Percentiles rank a stretch among this genome's conserved stretches.
Evolutionary conservation across 2,888 invertebrate genomes (phyloP).

Genomic region (Trichopria drosophilae): DNA sequence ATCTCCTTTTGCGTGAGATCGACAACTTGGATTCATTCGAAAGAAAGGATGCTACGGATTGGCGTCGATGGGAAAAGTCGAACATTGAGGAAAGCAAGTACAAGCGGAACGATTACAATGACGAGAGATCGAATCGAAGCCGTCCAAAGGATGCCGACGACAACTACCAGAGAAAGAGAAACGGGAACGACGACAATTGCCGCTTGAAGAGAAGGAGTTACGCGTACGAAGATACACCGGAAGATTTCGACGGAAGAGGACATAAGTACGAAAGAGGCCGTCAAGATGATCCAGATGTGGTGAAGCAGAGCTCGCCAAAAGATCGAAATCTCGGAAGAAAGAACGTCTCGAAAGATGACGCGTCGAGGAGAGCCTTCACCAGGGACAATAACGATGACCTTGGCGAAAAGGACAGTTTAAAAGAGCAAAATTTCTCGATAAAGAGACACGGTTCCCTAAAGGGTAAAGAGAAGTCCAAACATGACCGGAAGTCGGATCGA

Average conservation of each 20-base stretch:
- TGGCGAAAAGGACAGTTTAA: background rate
- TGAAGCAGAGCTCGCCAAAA: constrained; percentile 32
- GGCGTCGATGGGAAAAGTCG: constrained; percentile 19
- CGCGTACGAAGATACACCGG: constrained; percentile 39
- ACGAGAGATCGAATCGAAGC: too few relatives aligned
- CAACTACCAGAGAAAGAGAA: constrained; percentile 3
- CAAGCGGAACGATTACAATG: too few relatives aligned
- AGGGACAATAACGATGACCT: constrained; percentile 22
- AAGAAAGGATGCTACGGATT: constrained; percentile 13
- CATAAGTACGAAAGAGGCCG: constrained; percentile 44
- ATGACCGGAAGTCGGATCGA: constrained; percentile 41
- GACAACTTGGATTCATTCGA: constrained; percentile 31
- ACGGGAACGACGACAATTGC: constrained; percentile 32
- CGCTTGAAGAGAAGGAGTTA: constrained; percentile 38
- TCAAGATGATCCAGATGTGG: constrained; percentile 38
- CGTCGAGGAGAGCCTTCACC: constrained; percentile 14
- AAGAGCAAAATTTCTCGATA: constrained; percentile 1
- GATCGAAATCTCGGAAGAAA: constrained; percentile 30
- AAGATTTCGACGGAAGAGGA: constrained; percentile 46
- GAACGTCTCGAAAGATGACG: constrained; percentile 30
- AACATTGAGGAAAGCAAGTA: too few relatives aligned
- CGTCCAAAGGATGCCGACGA: too few relatives aligned
- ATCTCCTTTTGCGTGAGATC: constrained; percentile 35
- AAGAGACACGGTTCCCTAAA: constrained; percentile 25
- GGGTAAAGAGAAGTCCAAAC: constrained; percentile 22